phyloP scores from a whole-genome alignment of 2,888 invertebrate species.

The Machimus atricapillus region DNA sequence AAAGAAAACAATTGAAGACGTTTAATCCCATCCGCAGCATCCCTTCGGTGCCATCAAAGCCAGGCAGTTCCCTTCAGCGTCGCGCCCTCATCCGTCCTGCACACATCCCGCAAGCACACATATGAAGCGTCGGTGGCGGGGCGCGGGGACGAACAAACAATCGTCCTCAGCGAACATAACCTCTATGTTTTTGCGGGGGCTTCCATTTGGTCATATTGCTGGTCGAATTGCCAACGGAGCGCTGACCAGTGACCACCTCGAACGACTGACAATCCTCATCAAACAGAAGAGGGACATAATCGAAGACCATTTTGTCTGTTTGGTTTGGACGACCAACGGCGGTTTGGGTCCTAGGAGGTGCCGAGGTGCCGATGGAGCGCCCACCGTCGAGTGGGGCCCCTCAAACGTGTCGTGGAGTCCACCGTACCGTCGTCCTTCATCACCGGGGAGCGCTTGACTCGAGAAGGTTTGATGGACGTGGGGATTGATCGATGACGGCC shows the following conservation, averaged over 20 bases:
- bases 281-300: constrained; percentile 41
- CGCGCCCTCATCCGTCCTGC: background rate
- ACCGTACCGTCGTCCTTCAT: background rate
- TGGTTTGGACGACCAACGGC: background rate
- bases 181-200: constrained; percentile 37
- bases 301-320: constrained; percentile 36
- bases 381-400: background rate
- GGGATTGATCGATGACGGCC: constrained; percentile 33
- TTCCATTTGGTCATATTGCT: constrained; percentile 37
- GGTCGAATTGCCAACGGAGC: constrained; percentile 11
- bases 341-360: background rate
- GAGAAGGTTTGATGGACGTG: constrained; percentile 16
- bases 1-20: constrained; percentile 37
- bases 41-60: background rate
- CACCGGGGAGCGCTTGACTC: background rate
- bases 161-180: constrained; percentile 24
- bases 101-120: background rate
- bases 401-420: background rate
- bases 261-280: constrained; percentile 44
- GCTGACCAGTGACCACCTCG: constrained; percentile 6
- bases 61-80: background rate
- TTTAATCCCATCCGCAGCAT: constrained; percentile 34
- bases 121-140: background rate
- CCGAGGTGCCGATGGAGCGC: background rate
- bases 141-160: constrained; percentile 1